Base-by-base conservation (phyloP, 2,797 vertebrate genomes). In the Australoheros facetus region DNA sequence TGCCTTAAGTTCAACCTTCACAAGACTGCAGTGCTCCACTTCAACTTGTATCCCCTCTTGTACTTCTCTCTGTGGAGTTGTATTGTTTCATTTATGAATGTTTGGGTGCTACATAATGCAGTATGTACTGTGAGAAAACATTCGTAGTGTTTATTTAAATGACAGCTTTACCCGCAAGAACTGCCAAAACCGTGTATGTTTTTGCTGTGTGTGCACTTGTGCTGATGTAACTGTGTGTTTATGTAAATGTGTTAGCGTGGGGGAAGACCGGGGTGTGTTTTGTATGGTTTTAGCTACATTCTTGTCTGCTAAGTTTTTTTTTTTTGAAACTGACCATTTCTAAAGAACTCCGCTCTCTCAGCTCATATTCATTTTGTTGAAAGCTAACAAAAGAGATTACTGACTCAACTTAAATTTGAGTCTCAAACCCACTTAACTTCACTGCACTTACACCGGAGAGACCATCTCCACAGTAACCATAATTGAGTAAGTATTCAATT, bases 71-170 rank as follows among this genome's bases (percentile, higher is more conserved):
- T 69, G 56, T 62, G 78, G 75, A 85, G 77, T 82, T 54, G 72
- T 7, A 81, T 82, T 66, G 77, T 78, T 80, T 88, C 73, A 87
- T 91, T 89, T 85, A 80, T 84, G 71, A 87, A 71, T 78, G 88
- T 86, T 77, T 81, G 77, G 78, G 79, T 78, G 80, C 75, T 83
- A 83, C 80, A 91, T 82, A 87, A 88, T 84, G 56, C 78, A 91
- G 45, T 51, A 60, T 75, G 69, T 79, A 77, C 71, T 78, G 73
- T 72, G 71, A 53, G 51, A 79, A 90, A 87, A 85, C 83, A 78
- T 83, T 82, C 55, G 26, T 32, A 78, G 57, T 73, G 78, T 86
- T 88, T 84, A 88, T 91, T 89, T 82, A 84, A 90, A 89, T 89
- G 80, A 85, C 81, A 86, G 79, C 72, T 82, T 78, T 79, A 77